These are phyloP conservation scores for Ceramica pisi DNA, from an alignment of 2,888 invertebrate species.

Conservation along the genomic window DNA sequence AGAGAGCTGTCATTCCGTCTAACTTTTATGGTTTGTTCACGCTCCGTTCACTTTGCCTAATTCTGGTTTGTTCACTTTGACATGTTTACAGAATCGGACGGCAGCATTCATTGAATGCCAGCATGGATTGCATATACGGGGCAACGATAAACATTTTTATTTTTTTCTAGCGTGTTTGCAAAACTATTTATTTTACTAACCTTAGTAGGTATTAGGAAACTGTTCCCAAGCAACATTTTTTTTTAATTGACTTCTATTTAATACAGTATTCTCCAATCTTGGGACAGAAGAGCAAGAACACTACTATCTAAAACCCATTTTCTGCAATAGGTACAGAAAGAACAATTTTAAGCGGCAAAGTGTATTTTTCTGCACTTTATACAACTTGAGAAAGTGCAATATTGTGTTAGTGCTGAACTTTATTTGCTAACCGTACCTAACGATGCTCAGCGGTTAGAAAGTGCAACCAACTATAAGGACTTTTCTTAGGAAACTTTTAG, in stretches of 20 bases:
- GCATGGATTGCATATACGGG: too few relatives aligned
- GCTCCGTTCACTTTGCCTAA: too few relatives aligned
- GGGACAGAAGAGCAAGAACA: background rate
- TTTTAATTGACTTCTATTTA: background rate
- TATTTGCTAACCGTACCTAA: slow-evolving; percentile 21
- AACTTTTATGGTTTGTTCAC: too few relatives aligned
- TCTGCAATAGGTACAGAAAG: slow-evolving; percentile 3
- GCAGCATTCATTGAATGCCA: too few relatives aligned
- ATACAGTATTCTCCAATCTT: background rate
- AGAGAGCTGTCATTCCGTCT: too few relatives aligned
- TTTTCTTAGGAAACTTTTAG: background rate
- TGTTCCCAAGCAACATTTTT: too few relatives aligned
- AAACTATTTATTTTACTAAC: too few relatives aligned
- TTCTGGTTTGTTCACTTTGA: too few relatives aligned
- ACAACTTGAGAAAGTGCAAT: slow-evolving; percentile 22
- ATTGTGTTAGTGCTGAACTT: slow-evolving; percentile 31
- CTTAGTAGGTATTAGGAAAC: too few relatives aligned
- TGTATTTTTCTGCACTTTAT: slow-evolving; percentile 14
- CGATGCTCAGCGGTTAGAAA: slow-evolving; percentile 2
- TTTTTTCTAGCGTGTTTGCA: too few relatives aligned
- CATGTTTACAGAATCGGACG: too few relatives aligned
- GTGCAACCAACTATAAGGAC: background rate
- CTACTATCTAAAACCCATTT: background rate
- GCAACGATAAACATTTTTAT: too few relatives aligned
- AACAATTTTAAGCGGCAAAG: background rate